Percentiles rank a stretch among this genome's conserved stretches.
These are phyloP conservation scores for Sandelia bainsii DNA, from an alignment of 2,797 vertebrate genomes.

Conservation along the genomic window DNA sequence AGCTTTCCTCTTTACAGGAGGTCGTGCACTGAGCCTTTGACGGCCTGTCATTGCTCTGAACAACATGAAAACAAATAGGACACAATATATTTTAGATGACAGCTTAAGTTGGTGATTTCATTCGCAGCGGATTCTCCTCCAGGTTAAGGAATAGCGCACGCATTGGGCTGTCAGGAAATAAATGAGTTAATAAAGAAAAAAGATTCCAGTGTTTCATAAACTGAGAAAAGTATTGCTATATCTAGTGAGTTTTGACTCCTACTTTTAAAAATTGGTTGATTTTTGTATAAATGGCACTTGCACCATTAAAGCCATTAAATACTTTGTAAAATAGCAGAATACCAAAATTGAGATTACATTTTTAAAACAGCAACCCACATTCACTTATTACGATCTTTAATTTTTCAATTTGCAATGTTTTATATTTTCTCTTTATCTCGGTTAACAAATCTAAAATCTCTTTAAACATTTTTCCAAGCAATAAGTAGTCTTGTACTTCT, in stretches of 20 bases:
- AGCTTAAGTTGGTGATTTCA: conserved; percentile 53
- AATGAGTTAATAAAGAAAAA: background rate
- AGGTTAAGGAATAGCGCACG: background rate
- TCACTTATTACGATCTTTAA: too few relatives aligned
- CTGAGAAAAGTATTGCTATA: background rate
- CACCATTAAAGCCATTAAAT: background rate
- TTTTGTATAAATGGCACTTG: background rate
- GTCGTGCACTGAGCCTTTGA: conserved; percentile 51
- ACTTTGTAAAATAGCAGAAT: too few relatives aligned
- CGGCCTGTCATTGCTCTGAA: conserved; percentile 56
- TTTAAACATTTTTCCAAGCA: background rate
- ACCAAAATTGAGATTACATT: too few relatives aligned
- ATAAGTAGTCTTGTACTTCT: background rate
- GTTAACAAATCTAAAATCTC: too few relatives aligned
- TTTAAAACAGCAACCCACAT: too few relatives aligned
- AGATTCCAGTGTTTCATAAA: background rate
- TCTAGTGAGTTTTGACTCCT: background rate
- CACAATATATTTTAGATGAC: conserved; percentile 59
- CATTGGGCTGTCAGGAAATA: background rate
- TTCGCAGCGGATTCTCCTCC: background rate
- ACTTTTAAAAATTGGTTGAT: background rate
- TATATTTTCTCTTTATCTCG: too few relatives aligned
- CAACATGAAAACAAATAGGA: conserved; percentile 52
- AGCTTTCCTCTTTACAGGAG: conserved; percentile 67
- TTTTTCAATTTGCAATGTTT: too few relatives aligned